Evolutionary conservation across 2,888 invertebrate species (phyloP).

Genomic region (Mesorhabditis sp.): DNA sequence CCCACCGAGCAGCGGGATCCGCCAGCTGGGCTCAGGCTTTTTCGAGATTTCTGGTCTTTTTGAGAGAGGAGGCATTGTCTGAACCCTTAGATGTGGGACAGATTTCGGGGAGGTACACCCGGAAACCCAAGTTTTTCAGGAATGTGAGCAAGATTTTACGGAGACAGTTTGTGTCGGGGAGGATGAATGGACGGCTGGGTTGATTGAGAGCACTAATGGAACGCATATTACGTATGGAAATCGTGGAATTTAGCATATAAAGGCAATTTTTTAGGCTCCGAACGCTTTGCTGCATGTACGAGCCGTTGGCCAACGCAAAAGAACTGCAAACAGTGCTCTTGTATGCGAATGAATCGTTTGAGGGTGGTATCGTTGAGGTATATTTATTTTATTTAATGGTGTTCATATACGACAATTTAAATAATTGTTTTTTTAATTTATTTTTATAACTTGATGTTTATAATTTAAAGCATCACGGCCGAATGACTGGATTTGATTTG

Average conservation of each 20-base stretch:
- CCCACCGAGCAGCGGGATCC: too few species aligned
- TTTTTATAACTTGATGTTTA: neutral
- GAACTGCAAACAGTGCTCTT: neutral
- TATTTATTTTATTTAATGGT: neutral
- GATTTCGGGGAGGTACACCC: too few species aligned
- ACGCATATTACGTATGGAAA: neutral
- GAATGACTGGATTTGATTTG: neutral
- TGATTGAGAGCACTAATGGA: neutral
- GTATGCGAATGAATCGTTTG: neutral
- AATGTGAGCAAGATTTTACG: constrained; percentile 4
- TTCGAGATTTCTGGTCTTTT: too few species aligned
- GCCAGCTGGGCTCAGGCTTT: too few species aligned
- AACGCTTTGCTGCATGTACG: neutral
- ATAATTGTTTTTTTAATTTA: neutral
- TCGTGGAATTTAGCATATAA: neutral
- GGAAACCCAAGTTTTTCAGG: neutral
- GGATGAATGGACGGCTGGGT: neutral
- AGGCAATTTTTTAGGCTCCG: neutral
- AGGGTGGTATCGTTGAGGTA: constrained; percentile 1
- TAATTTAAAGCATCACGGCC: neutral
- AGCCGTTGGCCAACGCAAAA: neutral
- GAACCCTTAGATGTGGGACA: too few species aligned
- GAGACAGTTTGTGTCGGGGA: constrained; percentile 6
- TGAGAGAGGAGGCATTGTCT: too few species aligned
- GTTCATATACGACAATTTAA: neutral